phyloP scores from a whole-genome alignment of 2,113 vertebrate species.

The Merops nubicus region DNA sequence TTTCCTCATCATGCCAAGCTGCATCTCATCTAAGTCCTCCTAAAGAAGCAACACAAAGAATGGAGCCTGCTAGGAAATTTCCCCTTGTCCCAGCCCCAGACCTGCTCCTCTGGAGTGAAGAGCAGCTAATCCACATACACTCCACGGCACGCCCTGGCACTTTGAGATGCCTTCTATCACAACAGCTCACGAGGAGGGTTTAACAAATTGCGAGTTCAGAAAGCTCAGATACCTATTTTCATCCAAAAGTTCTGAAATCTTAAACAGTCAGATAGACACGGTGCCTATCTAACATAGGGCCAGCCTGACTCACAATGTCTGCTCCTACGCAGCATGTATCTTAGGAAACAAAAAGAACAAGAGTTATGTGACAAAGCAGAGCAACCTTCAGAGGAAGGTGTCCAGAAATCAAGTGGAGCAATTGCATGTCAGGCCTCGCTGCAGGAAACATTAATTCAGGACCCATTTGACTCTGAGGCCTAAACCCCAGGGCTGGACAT shows the following conservation, averaged over 20 bases:
- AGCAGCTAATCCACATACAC: too few relatives aligned
- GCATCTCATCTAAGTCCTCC: neutral
- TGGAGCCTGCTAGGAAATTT: neutral
- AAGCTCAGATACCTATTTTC: neutral
- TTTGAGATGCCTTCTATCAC: neutral
- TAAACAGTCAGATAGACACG: neutral
- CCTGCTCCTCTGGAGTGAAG: neutral
- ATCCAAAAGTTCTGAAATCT: neutral
- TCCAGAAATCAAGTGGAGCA: neutral
- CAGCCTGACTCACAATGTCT: neutral
- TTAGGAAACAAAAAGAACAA: neutral
- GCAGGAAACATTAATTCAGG: neutral
- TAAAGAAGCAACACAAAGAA: neutral
- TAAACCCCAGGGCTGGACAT: neutral
- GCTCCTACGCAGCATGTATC: neutral
- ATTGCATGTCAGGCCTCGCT: neutral
- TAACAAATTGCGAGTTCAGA: neutral
- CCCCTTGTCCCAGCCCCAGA: neutral
- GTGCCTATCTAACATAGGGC: neutral
- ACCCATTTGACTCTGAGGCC: neutral
- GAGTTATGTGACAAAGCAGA: neutral
- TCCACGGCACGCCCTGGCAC: fast-evolving
- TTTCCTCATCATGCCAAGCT: neutral
- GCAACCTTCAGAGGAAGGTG: neutral
- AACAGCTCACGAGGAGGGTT: neutral